Conservation (phyloP, 1,140 invertebrate species). For the Sinonovacula constricta region DNA sequence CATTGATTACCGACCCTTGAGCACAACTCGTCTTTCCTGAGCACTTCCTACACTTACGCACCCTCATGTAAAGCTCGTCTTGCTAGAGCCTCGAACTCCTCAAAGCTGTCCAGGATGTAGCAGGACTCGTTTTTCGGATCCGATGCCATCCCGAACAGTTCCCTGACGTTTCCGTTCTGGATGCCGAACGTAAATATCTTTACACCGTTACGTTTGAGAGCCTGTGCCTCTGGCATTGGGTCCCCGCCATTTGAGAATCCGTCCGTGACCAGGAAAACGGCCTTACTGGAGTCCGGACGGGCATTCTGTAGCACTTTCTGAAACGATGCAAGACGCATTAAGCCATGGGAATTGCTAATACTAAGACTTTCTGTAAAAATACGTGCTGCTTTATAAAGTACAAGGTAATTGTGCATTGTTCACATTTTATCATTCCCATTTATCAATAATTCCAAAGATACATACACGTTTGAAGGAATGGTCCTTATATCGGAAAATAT, state of each 20-base stretch:
- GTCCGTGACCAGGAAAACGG: conserved; percentile 86
- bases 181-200: conserved; percentile 86
- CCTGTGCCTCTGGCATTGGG: conserved; percentile 82
- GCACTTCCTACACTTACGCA: too few species aligned
- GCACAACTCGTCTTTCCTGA: too few species aligned
- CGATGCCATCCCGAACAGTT: conserved; percentile 84
- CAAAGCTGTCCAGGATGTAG: conserved; percentile 85
- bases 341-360: too few species aligned
- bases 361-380: too few species aligned
- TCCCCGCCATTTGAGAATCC: conserved; percentile 87
- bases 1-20: too few species aligned
- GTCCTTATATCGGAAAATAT: too few species aligned
- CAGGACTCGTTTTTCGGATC: conserved; percentile 83
- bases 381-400: too few species aligned
- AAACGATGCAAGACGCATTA: too few species aligned
- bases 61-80: conserved; percentile 85
- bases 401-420: too few species aligned
- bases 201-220: conserved; percentile 80
- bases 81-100: conserved; percentile 86
- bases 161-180: conserved; percentile 83
- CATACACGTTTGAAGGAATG: too few species aligned
- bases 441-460: too few species aligned
- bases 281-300: conserved; percentile 81
- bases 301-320: conserved; percentile 82
- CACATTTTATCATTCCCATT: too few species aligned